phyloP scores from a whole-genome alignment of 2,113 vertebrate genomes.

The Anolis sagrei region DNA sequence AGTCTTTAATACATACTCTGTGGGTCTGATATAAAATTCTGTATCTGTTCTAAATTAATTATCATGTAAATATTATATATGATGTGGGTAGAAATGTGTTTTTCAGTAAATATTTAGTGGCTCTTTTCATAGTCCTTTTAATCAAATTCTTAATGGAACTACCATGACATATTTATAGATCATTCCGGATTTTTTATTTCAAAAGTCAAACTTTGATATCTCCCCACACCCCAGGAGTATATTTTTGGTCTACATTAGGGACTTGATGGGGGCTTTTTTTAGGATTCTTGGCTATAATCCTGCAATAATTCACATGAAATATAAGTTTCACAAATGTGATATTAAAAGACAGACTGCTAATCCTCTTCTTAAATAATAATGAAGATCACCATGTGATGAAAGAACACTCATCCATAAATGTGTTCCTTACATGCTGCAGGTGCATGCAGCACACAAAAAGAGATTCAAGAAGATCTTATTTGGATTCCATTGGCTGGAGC shows the following conservation, averaged over 20 bases:
- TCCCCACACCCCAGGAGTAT: conserved; percentile 51
- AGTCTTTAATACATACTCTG: conserved; percentile 34
- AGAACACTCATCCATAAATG: conserved; percentile 16
- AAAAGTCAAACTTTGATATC: conserved; percentile 52
- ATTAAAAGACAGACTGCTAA: background rate
- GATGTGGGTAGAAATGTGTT: background rate
- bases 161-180: conserved; percentile 54
- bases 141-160: conserved; percentile 58
- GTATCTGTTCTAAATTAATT: conserved; percentile 53
- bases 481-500: conserved; percentile 36
- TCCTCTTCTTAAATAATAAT: conserved; percentile 15
- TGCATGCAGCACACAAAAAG: conserved; percentile 36
- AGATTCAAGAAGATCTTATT: conserved; percentile 35
- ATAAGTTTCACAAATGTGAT: conserved; percentile 31
- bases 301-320: conserved; percentile 53
- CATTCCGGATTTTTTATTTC: conserved; percentile 49
- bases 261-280: conserved; percentile 55
- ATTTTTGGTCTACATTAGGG: conserved; percentile 53
- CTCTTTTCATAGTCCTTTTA: conserved; percentile 44
- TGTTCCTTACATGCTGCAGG: conserved; percentile 32
- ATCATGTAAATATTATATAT: conserved; percentile 37
- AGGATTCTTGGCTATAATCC: conserved; percentile 56
- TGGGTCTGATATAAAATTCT: conserved; percentile 40
- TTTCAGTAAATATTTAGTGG: conserved; percentile 55
- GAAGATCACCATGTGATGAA: conserved; percentile 16